Evolutionary conservation across 2,113 vertebrate genomes (phyloP), one percentile per base, ranked within the genome.

Genomic region (Leucopsar rothschildi): DNA sequence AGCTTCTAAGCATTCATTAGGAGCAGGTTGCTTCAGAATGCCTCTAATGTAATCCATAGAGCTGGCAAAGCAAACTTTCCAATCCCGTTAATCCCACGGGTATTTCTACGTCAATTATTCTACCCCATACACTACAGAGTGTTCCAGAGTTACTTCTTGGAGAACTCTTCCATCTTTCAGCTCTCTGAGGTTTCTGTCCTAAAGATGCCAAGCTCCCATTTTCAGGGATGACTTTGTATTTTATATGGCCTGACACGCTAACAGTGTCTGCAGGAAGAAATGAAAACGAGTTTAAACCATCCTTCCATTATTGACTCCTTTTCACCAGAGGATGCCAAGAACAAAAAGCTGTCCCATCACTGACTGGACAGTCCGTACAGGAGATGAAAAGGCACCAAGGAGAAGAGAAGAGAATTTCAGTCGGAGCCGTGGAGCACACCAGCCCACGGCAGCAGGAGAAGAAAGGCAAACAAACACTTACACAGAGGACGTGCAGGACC

Each of bases 401-500:
- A 35, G 35, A 35, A 37, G 9, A 53, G 50, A 64, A 84, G 73
- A 64, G 6, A 77, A 76, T 50, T 72, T 55, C 22, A 83, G 14
- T 33, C 22, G 49, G 82, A 91, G 27, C 76, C 45, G 49, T 72
- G 44, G 56, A 80, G 75, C 5, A 7, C 60, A 22, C 8, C 0
- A 1, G 50, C 17, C 57, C 42, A 6, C 7, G 15, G 3, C 3
- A 8, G 37, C 3, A 44, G 24, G 18, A 86, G 61, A 85, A 86
- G 76, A 82, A 94, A 93, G 2, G 5, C 35, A 49, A 71, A 57
- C 86, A 69, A 65, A 47, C 92, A 99, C 99, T 99, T 98, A 99
- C 99, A 97, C 98, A 99, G 49, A 99, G 95, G 80, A 99, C 98
- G 4, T 99, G 99, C 53, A 99, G 98, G 57, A 98, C 96, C 73